Conservation (phyloP, 2,797 vertebrate genomes). For the Synanceia verrucosa region DNA sequence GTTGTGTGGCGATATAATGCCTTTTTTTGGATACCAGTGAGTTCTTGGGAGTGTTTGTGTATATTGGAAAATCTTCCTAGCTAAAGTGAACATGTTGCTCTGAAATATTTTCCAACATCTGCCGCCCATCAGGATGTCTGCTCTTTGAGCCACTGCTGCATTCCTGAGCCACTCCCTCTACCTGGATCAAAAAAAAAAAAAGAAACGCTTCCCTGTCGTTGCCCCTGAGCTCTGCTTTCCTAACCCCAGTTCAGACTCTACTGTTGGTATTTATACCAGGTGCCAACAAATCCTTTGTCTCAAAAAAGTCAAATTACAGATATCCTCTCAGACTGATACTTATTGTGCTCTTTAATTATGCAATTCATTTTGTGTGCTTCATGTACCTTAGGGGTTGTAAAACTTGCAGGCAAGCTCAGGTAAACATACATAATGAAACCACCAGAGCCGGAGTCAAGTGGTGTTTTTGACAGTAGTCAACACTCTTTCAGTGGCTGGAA, state of each 20-base stretch:
- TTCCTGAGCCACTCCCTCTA: constrained; percentile 87
- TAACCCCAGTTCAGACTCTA: constrained; percentile 42
- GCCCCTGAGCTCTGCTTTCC: constrained; percentile 67
- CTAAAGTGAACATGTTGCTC: constrained; percentile 83
- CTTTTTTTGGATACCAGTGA: constrained; percentile 52
- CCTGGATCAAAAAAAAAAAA: constrained; percentile 82
- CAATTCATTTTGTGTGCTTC: constrained; percentile 14
- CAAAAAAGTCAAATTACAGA: constrained; percentile 18
- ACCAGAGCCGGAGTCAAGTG: neutral
- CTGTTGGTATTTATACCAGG: constrained; percentile 51
- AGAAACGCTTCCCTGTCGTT: constrained; percentile 68
- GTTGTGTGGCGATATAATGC: constrained; percentile 44
- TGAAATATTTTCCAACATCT: constrained; percentile 89
- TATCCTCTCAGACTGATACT: constrained; percentile 9
- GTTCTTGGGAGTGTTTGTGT: constrained; percentile 72
- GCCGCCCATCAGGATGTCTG: constrained; percentile 87
- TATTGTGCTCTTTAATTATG: constrained; percentile 27
- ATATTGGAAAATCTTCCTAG: constrained; percentile 75
- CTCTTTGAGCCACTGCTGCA: constrained; percentile 81
- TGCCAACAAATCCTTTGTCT: constrained; percentile 22
- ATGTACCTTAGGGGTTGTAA: constrained; percentile 8
- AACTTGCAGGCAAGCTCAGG: neutral
- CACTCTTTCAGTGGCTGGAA: constrained; percentile 35
- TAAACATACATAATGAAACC: constrained; percentile 26
- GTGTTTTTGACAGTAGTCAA: constrained; percentile 22